Percentiles rank a stretch among this genome's conserved stretches.
phyloP scores from a whole-genome alignment of 1,140 invertebrate genomes.

The Drosophila aff. region DNA sequence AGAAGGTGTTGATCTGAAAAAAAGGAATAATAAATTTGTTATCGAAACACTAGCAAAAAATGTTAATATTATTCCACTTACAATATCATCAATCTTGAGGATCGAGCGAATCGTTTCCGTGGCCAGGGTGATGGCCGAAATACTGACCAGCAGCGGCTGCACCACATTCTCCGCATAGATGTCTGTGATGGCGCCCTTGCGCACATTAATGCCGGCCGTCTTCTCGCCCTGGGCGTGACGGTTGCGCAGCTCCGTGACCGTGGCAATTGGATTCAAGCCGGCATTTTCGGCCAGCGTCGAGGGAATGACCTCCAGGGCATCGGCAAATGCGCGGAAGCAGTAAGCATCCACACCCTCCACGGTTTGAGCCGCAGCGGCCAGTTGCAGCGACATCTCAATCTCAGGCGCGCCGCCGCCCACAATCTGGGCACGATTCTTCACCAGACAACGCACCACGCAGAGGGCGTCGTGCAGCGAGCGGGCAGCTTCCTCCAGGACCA shows the following conservation, averaged over 20 bases:
- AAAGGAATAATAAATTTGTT: slow-evolving; percentile 8
- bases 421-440: slow-evolving; percentile 95
- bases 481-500: slow-evolving; percentile 97
- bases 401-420: slow-evolving; percentile 99
- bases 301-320: slow-evolving; percentile 98
- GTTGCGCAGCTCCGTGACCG: slow-evolving; percentile 98
- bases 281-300: slow-evolving; percentile 99
- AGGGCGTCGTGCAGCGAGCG: slow-evolving; percentile 99
- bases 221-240: slow-evolving; percentile 94
- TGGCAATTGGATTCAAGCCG: slow-evolving; percentile 98
- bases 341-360: slow-evolving; percentile 97
- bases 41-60: not conserved
- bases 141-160: slow-evolving; percentile 98
- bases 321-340: slow-evolving; percentile 97
- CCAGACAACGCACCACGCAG: slow-evolving; percentile 98
- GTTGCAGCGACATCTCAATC: slow-evolving; percentile 94
- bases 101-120: slow-evolving; percentile 99
- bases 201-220: slow-evolving; percentile 97
- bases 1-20: slow-evolving; percentile 77
- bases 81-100: slow-evolving; percentile 99
- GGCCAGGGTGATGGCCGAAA: slow-evolving; percentile 96
- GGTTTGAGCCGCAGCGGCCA: slow-evolving; percentile 93
- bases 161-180: slow-evolving; percentile 99
- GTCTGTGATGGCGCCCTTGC: slow-evolving; percentile 97
- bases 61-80: slow-evolving; percentile 85